Evolutionary conservation across 2,797 vertebrate genomes (phyloP), one percentile per base, ranked within the genome.

Genomic region (Distichodus sexfasciatus): DNA sequence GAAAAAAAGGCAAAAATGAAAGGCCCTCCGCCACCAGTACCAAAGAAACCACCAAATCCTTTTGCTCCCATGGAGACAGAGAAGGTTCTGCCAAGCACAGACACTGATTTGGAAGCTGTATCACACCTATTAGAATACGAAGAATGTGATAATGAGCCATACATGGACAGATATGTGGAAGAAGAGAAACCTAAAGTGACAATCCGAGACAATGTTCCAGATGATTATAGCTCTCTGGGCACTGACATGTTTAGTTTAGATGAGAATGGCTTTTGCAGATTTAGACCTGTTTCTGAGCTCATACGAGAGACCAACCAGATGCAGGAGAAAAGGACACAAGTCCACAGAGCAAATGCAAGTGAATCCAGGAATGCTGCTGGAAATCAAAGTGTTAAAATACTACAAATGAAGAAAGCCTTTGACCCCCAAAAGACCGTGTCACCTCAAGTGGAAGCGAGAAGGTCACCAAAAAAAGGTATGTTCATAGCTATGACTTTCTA

Each of bases 341-440:
- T 69, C 26, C 36, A 72, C 50, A 43, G 29, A 17, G 28, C 69
- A 68, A 76, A 72, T 41, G 14, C 50, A 21, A 43, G 28, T 14
- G 46, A 68, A 64, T 15, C 21, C 58, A 64, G 51, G 59, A n/a
- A 47, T 61, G 55, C 69, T 62, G 36, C 11, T 57, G 59, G 6
- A 72, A 62, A 46, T 40, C 72, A 81, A 1, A 84, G 75, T 33
- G 61, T 88, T 47, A 91, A 87, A 65, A 86, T 91, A 3, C 85
- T 83, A 17, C 85, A 90, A 57, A 90, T 90, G 75, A 89, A 87
- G 70, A 87, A 74, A 41, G 2, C 87, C 11, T 91, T 91, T 65
- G 89, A 92, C 50, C 80, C 84, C 43, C 90, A 89, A 80, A 92
- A 83, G 65, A 57, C 80, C 58, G 78, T 74, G 74, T 84, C 85